Conservation (phyloP, 1,140 invertebrate genomes). For the Nautilus pompilius region DNA sequence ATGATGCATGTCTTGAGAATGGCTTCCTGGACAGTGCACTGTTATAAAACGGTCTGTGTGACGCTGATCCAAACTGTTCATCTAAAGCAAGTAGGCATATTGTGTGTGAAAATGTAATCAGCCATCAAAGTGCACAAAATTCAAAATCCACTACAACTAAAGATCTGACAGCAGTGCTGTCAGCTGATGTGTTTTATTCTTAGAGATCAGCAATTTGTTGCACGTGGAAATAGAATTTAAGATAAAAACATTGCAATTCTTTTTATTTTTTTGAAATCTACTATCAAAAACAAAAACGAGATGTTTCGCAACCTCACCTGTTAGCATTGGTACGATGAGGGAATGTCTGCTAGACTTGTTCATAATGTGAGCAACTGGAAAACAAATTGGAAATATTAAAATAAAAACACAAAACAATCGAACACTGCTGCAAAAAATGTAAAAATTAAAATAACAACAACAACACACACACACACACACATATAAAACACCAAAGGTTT, state of each 20-base stretch:
- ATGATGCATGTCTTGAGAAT: conserved; percentile 48
- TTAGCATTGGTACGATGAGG: background rate
- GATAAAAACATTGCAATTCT: background rate
- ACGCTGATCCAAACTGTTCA: background rate
- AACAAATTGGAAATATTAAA: background rate
- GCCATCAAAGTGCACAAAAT: background rate
- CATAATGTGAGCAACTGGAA: conserved; percentile 17
- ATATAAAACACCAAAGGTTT: background rate
- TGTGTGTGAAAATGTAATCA: conserved; percentile 6
- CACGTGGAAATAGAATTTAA: background rate
- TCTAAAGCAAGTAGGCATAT: background rate
- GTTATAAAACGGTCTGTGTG: background rate
- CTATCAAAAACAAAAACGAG: background rate
- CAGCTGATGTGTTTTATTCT: conserved; percentile 9
- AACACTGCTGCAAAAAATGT: conserved; percentile 1
- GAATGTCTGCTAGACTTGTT: background rate
- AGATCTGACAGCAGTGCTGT: background rate
- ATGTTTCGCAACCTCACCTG: background rate
- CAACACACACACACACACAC: background rate
- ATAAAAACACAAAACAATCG: background rate
- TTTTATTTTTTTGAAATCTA: background rate
- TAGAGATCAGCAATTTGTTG: background rate
- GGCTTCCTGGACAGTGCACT: conserved; percentile 5
- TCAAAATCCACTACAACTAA: background rate
- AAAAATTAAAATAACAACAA: background rate